Percentiles rank a stretch among this genome's conserved stretches.
Conservation (phyloP, 1,140 invertebrate genomes). For the Proales similis region DNA sequence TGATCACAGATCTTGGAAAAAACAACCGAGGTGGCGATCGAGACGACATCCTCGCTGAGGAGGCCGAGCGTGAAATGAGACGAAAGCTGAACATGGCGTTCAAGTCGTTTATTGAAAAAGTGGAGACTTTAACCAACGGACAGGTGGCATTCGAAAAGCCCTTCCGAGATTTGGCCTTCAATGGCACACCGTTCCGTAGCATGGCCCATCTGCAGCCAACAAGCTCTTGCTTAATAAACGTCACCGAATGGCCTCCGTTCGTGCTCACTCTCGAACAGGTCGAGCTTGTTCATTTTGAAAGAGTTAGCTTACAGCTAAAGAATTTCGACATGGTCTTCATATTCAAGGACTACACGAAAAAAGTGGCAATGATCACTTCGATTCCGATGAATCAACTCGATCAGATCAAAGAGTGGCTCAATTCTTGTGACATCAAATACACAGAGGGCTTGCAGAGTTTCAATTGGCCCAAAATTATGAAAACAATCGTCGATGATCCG, state of each 20-base stretch:
- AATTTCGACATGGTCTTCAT: constrained; percentile 99
- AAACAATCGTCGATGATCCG: constrained; percentile 95
- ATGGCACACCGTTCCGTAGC: constrained; percentile 90
- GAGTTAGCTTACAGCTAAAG: constrained; percentile 94
- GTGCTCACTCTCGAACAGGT: constrained; percentile 95
- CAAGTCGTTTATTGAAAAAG: constrained; percentile 95
- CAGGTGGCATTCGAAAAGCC: constrained; percentile 97
- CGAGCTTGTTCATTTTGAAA: constrained; percentile 95
- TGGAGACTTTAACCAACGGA: constrained; percentile 78
- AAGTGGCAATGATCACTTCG: constrained; percentile 89
- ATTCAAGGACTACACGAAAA: constrained; percentile 92
- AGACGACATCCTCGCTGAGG: constrained; percentile 95
- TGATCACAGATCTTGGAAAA: constrained; percentile 96
- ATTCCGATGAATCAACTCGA: constrained; percentile 97
- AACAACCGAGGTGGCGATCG: constrained; percentile 99
- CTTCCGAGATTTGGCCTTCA: constrained; percentile 92
- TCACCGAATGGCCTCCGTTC: constrained; percentile 96
- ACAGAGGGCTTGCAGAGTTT: constrained; percentile 95
- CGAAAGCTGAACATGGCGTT: constrained; percentile 95
- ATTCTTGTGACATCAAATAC: constrained; percentile 92
- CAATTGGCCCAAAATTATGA: constrained; percentile 99
- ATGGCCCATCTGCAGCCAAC: constrained; percentile 94
- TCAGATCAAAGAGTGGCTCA: constrained; percentile 98
- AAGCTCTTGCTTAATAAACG: constrained; percentile 86
- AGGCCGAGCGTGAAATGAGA: constrained; percentile 88